A percentile compares a stretch with the other conserved stretches of the same genome.
Conservation (phyloP, 2,113 vertebrate species). For the Nesospiza acunhae region DNA sequence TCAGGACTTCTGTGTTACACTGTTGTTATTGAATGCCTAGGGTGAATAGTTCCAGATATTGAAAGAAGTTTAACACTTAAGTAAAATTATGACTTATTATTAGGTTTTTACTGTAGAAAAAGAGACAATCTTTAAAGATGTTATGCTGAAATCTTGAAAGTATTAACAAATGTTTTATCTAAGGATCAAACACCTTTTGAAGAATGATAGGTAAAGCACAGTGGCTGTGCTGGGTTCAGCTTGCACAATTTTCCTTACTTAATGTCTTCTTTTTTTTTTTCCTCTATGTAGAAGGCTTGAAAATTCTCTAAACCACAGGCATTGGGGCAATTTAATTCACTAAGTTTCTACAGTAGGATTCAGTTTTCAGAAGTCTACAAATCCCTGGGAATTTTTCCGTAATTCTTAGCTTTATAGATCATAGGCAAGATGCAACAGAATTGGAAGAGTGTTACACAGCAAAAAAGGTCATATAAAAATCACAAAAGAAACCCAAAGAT, state of each 20-base stretch:
- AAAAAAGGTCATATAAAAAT: background rate
- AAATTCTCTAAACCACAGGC: background rate
- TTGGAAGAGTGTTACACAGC: background rate
- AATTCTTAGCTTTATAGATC: background rate
- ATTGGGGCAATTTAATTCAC: background rate
- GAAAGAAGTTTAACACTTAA: conserved; percentile 48
- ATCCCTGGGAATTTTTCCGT: background rate
- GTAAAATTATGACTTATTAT: conserved; percentile 60
- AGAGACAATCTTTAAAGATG: conserved; percentile 56
- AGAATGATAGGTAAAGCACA: conserved; percentile 45
- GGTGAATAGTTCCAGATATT: background rate
- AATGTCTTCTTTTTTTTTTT: background rate
- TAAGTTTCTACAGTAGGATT: background rate
- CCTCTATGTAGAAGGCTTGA: background rate
- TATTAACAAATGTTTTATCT: conserved; percentile 73
- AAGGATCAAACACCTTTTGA: conserved; percentile 71
- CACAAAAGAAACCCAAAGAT: background rate
- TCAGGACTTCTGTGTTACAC: background rate
- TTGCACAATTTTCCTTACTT: conserved; percentile 14
- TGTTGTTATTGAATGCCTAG: background rate
- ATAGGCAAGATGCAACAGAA: background rate
- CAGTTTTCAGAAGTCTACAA: background rate
- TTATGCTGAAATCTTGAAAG: conserved; percentile 70
- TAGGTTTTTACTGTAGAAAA: conserved; percentile 29
- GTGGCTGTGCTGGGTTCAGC: background rate